Evolutionary conservation across 1,140 invertebrate genomes (phyloP).

Genomic region (Babylonia areolata): DNA sequence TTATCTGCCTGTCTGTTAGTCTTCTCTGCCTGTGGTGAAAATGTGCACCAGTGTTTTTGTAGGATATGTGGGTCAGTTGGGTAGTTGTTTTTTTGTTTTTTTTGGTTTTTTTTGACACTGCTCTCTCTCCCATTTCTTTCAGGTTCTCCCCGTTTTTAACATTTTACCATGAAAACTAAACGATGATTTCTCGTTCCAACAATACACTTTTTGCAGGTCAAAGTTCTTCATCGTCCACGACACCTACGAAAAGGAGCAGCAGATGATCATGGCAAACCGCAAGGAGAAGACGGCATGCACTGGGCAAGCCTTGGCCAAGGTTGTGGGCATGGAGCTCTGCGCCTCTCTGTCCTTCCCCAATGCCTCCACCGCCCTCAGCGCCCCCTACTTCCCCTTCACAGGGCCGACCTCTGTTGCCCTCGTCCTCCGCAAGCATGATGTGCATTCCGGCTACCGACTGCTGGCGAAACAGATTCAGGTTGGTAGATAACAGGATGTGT

Average conservation of each 20-base stretch:
- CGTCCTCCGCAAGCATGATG: conserved; percentile 87
- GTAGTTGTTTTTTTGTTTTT: too few relatives aligned
- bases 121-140: too few relatives aligned
- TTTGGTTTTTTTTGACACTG: too few relatives aligned
- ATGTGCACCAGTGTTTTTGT: too few relatives aligned
- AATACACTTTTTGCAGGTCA: background rate
- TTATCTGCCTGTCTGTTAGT: too few relatives aligned
- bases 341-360: conserved; percentile 85
- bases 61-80: too few relatives aligned
- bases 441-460: conserved; percentile 76
- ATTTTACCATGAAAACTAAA: too few relatives aligned
- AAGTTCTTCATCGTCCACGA: conserved; percentile 58
- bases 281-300: conserved; percentile 79
- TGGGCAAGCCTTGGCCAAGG: conserved; percentile 63
- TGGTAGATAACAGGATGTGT: background rate
- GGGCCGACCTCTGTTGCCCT: conserved; percentile 87
- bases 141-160: too few relatives aligned
- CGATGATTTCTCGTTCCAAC: too few relatives aligned
- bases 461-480: conserved; percentile 65
- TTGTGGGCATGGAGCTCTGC: conserved; percentile 90
- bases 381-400: conserved; percentile 86
- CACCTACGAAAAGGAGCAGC: conserved; percentile 59
- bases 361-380: conserved; percentile 75
- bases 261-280: conserved; percentile 76
- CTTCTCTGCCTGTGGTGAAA: too few relatives aligned